phyloP scores from a whole-genome alignment of 2,113 vertebrate species.

The Gymnarchus niloticus region DNA sequence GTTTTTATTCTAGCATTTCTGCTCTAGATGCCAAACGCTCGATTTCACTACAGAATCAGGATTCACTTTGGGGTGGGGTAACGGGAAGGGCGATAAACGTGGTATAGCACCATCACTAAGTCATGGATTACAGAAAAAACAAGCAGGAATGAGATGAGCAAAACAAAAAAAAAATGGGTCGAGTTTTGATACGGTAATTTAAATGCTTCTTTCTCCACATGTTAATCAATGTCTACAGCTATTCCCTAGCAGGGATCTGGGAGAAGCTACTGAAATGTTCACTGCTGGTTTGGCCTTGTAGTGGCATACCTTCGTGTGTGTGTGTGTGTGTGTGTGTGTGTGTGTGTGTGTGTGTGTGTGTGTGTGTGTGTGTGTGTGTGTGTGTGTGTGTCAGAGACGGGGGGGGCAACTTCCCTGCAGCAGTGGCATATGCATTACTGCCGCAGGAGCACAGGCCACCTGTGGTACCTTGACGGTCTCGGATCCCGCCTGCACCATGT shows the following conservation, averaged over 20 bases:
- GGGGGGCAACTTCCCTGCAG: neutral
- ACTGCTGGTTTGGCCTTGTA: neutral
- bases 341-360: neutral
- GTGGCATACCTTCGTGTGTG: neutral
- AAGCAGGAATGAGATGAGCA: neutral
- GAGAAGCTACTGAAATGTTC: neutral
- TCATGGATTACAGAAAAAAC: too few species aligned
- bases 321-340: neutral
- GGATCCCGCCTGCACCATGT: constrained; percentile 76
- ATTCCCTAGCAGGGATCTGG: neutral
- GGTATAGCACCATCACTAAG: too few species aligned
- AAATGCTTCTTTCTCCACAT: neutral
- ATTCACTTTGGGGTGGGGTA: neutral
- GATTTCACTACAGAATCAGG: neutral
- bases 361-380: neutral
- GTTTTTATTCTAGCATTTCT: neutral
- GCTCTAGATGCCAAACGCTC: neutral
- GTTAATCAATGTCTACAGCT: neutral
- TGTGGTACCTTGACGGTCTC: constrained; percentile 70
- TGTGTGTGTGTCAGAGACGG: too few species aligned
- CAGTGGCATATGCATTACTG: neutral
- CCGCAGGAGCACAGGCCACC: too few species aligned
- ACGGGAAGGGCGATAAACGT: too few species aligned
- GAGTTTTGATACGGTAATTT: neutral
- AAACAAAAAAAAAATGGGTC: neutral